Conservation (phyloP, 2,888 invertebrate species). For the Unio delphinus region DNA sequence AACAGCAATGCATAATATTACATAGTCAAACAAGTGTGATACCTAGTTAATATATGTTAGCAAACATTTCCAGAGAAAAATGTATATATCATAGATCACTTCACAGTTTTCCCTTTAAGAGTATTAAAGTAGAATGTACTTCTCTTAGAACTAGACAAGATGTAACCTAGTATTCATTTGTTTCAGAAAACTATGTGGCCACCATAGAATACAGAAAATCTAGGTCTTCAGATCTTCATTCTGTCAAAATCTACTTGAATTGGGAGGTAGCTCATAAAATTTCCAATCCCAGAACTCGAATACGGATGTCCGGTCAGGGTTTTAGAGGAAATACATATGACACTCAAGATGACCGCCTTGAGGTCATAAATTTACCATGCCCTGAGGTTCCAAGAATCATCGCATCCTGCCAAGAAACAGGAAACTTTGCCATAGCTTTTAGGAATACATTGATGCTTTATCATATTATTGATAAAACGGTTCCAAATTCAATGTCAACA, state of each 20-base stretch:
- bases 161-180: slow-evolving; percentile 10
- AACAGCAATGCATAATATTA: too few species aligned
- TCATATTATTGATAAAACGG: slow-evolving; percentile 63
- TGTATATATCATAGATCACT: too few species aligned
- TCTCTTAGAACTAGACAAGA: too few species aligned
- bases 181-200: slow-evolving; percentile 78
- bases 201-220: slow-evolving; percentile 78
- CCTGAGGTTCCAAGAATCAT: slow-evolving; percentile 73
- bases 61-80: too few species aligned
- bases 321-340: slow-evolving; percentile 26
- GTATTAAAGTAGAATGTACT: too few species aligned
- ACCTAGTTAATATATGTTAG: too few species aligned
- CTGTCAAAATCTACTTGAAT: slow-evolving; percentile 80
- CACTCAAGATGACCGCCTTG: slow-evolving; percentile 52
- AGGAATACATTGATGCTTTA: slow-evolving; percentile 75
- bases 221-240: slow-evolving; percentile 71
- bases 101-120: too few species aligned
- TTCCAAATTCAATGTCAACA: slow-evolving; percentile 46
- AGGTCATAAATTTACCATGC: slow-evolving; percentile 83
- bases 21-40: too few species aligned
- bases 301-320: slow-evolving; percentile 52
- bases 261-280: slow-evolving; percentile 76
- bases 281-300: slow-evolving; percentile 77
- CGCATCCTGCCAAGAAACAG: slow-evolving; percentile 63
- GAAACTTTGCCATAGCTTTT: slow-evolving; percentile 71